Evolutionary conservation across 2,888 invertebrate genomes (phyloP), one percentile per base, ranked within the genome.

Genomic region (Ypsolopha scabrella): DNA sequence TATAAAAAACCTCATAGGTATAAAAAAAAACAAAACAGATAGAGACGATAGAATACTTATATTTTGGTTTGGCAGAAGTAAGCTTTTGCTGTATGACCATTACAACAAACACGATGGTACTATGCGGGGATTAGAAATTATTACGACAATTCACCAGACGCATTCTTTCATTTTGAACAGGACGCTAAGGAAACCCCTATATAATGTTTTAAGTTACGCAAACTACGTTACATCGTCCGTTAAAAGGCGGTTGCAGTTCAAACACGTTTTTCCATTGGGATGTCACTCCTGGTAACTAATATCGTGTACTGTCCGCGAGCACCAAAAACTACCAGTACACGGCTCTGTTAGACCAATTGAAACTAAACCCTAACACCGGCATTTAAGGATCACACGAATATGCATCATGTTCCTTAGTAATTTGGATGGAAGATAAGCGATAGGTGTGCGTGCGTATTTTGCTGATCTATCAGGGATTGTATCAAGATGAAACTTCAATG

Each of bases 201-300:
- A n/a, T n/a, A n/a, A 43, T 43, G 9, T 14, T 14, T 43, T 6
- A 38, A 10, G 2, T 38, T 38, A 38, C 9, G 38, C 9, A 38
- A 38, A 38, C n/a, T 8, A 8, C n/a, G 38, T 38, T 3, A 38
- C 38, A 8, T 8, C 38, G n/a, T 38, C 13, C 0, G 3, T 46
- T 46, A 35, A 33, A 7, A 1, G 34, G 45, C 45, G 45, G 34
- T 46, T 46, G 35, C 14, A 11, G 10, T 49, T 41, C 41, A 24
- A 35, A 24, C 11, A 14, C 24, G 24, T 24, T 4, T 35, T 41
- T 56, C 73, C 67, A 80, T 80, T 80, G 66, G 67, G 66, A 74
- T 66, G 80, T 80, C 80, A 75, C 61, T 73, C 68, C 60, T 54
- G 52, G 64, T 68, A 69, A 72, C 70, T 75, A 75, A 71, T 72